These are phyloP conservation scores for Falcunculus frontatus DNA, from an alignment of 2,113 vertebrate genomes.

Conservation along the genomic window DNA sequence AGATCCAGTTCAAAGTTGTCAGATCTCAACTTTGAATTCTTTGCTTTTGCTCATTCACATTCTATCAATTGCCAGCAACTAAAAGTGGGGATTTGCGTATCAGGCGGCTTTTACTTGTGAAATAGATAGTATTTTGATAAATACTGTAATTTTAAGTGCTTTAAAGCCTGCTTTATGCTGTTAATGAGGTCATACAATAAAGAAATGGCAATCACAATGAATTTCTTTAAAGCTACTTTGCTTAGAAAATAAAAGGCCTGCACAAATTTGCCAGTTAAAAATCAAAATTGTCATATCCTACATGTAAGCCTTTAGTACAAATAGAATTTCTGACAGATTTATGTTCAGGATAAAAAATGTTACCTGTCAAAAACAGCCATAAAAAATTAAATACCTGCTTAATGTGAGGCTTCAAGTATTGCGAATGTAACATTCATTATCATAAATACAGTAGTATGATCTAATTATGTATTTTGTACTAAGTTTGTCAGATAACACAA, in stretches of 20 bases:
- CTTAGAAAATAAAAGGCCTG: slow-evolving; percentile 36
- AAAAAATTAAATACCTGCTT: slow-evolving; percentile 59
- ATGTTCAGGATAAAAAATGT: slow-evolving; percentile 42
- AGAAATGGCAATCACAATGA: slow-evolving; percentile 28
- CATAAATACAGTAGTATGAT: slow-evolving; percentile 43
- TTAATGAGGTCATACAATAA: slow-evolving; percentile 20
- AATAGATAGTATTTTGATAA: not conserved
- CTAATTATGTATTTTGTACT: slow-evolving; percentile 45
- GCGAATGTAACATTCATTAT: slow-evolving; percentile 39
- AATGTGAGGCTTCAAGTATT: slow-evolving; percentile 31
- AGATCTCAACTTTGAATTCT: not conserved
- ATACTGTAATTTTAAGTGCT: not conserved
- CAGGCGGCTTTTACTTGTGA: not conserved
- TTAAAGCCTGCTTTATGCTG: not conserved
- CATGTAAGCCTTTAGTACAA: slow-evolving; percentile 37
- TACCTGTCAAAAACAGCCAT: slow-evolving; percentile 51
- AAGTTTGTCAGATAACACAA: slow-evolving; percentile 60
- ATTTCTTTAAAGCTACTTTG: not conserved
- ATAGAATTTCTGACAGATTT: slow-evolving; percentile 48
- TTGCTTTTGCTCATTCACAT: not conserved
- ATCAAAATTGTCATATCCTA: slow-evolving; percentile 13
- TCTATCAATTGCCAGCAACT: not conserved
- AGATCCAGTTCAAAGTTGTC: not conserved
- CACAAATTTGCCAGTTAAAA: slow-evolving; percentile 31
- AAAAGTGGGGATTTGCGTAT: not conserved